These are phyloP conservation scores for Cirrhinus mrigala DNA, from an alignment of 2,797 vertebrate species.

Conservation along the genomic window DNA sequence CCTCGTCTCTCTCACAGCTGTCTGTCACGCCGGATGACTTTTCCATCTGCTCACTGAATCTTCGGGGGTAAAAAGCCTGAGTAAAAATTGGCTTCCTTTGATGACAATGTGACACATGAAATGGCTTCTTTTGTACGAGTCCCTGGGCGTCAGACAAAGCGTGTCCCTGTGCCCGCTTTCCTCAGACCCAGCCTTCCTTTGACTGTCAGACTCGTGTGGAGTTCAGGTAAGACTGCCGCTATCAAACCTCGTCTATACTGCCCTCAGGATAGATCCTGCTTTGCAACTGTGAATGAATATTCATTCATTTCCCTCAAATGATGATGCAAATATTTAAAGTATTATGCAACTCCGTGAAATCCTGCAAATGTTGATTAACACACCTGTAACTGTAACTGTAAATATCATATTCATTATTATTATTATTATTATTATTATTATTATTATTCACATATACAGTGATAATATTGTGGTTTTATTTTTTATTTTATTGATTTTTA, in stretches of 20 bases:
- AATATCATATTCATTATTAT: neutral
- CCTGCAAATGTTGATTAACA: neutral
- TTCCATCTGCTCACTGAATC: constrained; percentile 44
- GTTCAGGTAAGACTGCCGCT: neutral
- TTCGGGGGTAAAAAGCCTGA: constrained; percentile 25
- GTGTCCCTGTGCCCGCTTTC: neutral
- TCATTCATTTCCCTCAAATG: constrained; percentile 13
- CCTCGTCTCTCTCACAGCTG: constrained; percentile 40
- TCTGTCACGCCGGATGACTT: constrained; percentile 53
- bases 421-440: neutral
- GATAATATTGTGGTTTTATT: neutral
- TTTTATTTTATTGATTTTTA: neutral
- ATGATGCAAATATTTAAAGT: constrained; percentile 27
- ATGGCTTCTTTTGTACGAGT: constrained; percentile 56
- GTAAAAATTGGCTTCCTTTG: constrained; percentile 46
- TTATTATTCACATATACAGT: neutral
- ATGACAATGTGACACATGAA: constrained; percentile 52
- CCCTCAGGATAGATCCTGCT: neutral
- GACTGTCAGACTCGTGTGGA: constrained; percentile 13
- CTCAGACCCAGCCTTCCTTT: neutral
- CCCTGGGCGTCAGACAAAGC: constrained; percentile 16
- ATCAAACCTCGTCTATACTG: neutral
- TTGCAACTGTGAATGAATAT: constrained; percentile 19
- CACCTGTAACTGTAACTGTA: neutral
- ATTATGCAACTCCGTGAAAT: constrained; percentile 26